Conservation (phyloP, 2,888 invertebrate species). For the Coremacera marginata region DNA sequence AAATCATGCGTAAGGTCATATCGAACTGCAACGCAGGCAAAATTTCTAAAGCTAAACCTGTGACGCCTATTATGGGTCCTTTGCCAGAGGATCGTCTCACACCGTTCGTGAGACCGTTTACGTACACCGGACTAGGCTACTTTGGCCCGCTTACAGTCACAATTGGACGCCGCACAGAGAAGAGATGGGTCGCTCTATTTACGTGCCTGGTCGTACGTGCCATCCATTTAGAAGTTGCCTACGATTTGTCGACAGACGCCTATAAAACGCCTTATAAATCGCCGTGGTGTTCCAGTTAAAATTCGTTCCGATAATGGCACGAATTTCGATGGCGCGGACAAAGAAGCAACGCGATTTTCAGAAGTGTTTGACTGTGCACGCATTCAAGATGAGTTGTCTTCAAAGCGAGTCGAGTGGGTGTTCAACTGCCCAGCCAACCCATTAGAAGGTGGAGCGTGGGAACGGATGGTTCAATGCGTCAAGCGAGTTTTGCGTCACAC, state of each 20-base stretch:
- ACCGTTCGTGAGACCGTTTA: constrained; percentile 20
- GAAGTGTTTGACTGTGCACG: constrained; percentile 30
- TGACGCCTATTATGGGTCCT: too few relatives aligned
- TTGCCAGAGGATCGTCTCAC: too few relatives aligned
- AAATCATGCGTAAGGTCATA: neutral
- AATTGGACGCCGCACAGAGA: constrained; percentile 25
- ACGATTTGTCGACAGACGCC: too few relatives aligned
- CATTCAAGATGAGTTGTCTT: constrained; percentile 16
- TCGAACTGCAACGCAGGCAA: too few relatives aligned
- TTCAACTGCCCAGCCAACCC: constrained; percentile 22
- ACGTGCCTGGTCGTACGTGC: constrained; percentile 28
- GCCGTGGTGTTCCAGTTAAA: neutral
- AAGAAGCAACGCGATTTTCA: neutral
- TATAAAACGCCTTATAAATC: too few relatives aligned
- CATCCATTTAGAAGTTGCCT: neutral
- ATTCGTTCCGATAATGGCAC: too few relatives aligned
- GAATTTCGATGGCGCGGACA: too few relatives aligned
- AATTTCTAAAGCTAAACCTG: too few relatives aligned
- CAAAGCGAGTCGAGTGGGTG: constrained; percentile 5
- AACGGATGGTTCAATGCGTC: constrained; percentile 17
- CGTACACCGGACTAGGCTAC: constrained; percentile 36
- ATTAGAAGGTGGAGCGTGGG: constrained; percentile 26
- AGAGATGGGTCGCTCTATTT: constrained; percentile 44
- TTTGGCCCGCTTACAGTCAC: constrained; percentile 39
- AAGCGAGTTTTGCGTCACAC: constrained; percentile 22